Evolutionary conservation across 2,888 invertebrate species (phyloP).

Genomic region (Thecocarcelia acutangulata): DNA sequence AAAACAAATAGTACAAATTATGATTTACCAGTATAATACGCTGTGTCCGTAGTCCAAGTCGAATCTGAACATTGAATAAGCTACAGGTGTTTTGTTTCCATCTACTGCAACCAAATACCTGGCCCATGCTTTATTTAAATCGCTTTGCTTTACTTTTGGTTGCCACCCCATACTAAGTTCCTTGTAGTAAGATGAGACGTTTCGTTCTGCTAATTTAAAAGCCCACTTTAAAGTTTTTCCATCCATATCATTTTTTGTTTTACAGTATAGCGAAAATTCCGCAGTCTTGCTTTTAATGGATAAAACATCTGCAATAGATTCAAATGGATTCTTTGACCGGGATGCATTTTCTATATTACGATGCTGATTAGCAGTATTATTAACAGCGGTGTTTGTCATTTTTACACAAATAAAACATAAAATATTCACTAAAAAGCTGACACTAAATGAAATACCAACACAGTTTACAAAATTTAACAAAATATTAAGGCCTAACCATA

Average conservation of each 20-base stretch:
- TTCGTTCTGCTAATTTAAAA: conserved; percentile 80
- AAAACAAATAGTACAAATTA: background rate
- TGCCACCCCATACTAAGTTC: conserved; percentile 85
- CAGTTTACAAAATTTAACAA: background rate
- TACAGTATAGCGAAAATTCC: conserved; percentile 76
- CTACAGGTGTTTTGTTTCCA: conserved; percentile 83
- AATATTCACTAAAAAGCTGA: background rate
- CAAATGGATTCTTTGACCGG: conserved; percentile 78
- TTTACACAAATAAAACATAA: background rate
- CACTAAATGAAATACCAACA: background rate
- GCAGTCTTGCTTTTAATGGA: conserved; percentile 71
- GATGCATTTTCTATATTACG: conserved; percentile 79
- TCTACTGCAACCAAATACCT: conserved; percentile 84
- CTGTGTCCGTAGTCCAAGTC: conserved; percentile 86
- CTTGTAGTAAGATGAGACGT: conserved; percentile 79
- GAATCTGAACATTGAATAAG: conserved; percentile 88
- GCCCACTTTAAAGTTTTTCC: conserved; percentile 79
- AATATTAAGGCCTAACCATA: too few relatives aligned
- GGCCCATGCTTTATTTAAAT: conserved; percentile 85
- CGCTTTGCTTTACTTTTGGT: conserved; percentile 84
- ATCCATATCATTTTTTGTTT: conserved; percentile 78
- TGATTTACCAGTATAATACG: conserved; percentile 87
- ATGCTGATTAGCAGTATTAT: conserved; percentile 76
- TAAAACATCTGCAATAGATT: conserved; percentile 73
- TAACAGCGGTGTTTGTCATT: conserved; percentile 75